These are phyloP conservation scores for Catocala sponsa DNA, from an alignment of 2,888 invertebrate genomes.

Conservation along the genomic window DNA sequence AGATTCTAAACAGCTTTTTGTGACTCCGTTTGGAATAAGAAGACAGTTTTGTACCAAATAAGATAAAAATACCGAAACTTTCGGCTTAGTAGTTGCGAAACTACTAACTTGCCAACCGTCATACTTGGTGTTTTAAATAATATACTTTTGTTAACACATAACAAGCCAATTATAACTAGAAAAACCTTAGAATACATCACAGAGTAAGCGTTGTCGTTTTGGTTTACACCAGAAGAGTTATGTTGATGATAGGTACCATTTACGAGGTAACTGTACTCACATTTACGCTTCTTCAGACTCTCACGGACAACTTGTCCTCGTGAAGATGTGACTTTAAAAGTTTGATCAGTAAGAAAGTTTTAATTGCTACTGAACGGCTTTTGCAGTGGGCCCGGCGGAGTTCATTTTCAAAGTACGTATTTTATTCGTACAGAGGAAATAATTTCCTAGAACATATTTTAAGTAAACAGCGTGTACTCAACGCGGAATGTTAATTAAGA, in stretches of 20 bases:
- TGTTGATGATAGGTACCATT: conserved; percentile 53
- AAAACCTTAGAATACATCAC: background rate
- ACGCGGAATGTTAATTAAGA: conserved; percentile 20
- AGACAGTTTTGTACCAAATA: too few species aligned
- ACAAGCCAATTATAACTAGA: background rate
- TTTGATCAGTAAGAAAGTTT: conserved; percentile 83
- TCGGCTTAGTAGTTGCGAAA: too few species aligned
- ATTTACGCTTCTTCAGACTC: conserved; percentile 62
- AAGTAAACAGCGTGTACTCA: conserved; percentile 33
- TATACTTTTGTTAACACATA: too few species aligned
- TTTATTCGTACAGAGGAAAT: conserved; percentile 67
- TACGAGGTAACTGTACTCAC: conserved; percentile 60
- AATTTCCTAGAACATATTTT: conserved; percentile 54
- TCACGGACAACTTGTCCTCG: conserved; percentile 63
- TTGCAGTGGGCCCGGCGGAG: conserved; percentile 64
- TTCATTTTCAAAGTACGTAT: conserved; percentile 65
- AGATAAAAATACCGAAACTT: too few species aligned
- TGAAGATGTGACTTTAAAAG: conserved; percentile 79
- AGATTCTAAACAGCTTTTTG: too few species aligned
- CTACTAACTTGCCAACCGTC: too few species aligned
- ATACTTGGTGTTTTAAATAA: too few species aligned
- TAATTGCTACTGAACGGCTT: conserved; percentile 83
- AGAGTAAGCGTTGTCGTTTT: conserved; percentile 14
- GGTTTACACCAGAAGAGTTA: conserved; percentile 46
- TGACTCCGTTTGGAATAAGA: too few species aligned